phyloP scores from a whole-genome alignment of 2,113 vertebrate species.

The Sisor rabdophorus region DNA sequence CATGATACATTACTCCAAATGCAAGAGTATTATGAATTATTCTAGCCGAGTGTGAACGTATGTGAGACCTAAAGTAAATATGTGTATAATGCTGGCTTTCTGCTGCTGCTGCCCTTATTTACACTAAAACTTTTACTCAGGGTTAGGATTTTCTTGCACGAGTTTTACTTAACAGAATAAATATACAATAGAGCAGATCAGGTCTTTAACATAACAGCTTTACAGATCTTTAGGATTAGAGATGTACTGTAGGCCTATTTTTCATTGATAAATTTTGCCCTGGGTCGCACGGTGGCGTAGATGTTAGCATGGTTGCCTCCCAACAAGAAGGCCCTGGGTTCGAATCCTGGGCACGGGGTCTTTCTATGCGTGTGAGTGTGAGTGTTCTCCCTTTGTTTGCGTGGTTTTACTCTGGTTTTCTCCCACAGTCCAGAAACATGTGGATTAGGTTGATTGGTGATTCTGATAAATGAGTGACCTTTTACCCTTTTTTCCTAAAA shows the following conservation, averaged over 20 bases:
- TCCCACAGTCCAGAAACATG: no score
- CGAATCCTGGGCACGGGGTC: no score
- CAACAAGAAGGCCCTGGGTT: no score
- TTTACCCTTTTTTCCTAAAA: slow-evolving; percentile 1
- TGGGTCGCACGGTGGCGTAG: no score
- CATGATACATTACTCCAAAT: slow-evolving; percentile 35
- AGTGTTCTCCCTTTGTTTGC: no score
- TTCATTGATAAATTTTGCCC: background rate
- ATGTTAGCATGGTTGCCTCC: no score
- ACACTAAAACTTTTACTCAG: slow-evolving; percentile 46
- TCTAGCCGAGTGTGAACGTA: slow-evolving; percentile 8
- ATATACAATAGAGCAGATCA: slow-evolving; percentile 14
- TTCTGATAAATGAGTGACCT: no score
- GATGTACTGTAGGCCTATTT: background rate
- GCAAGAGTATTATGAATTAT: slow-evolving; percentile 25
- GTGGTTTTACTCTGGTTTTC: no score
- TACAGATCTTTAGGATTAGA: background rate
- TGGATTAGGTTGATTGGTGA: no score
- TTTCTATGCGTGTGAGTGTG: no score
- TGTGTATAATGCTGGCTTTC: slow-evolving; percentile 14
- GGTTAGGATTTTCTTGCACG: slow-evolving; percentile 48
- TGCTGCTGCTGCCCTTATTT: slow-evolving; percentile 46
- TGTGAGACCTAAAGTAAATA: slow-evolving; percentile 32
- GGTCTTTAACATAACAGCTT: background rate
- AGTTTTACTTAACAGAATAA: slow-evolving; percentile 44